phyloP scores from a whole-genome alignment of 2,113 vertebrate species.

The Lasiurus borealis region DNA sequence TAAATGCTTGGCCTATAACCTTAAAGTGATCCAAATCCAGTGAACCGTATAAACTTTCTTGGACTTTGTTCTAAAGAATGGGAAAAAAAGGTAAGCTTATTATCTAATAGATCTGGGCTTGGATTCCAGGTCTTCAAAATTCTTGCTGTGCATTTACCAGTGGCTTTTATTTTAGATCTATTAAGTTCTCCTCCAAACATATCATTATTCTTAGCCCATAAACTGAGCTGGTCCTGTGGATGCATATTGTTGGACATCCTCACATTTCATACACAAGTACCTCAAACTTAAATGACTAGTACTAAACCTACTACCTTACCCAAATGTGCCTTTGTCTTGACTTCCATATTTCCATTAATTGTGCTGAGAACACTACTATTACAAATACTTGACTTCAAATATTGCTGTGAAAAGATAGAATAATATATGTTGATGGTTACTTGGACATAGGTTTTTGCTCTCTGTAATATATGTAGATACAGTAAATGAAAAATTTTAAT shows the following conservation, averaged over 20 bases:
- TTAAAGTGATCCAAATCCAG: background rate
- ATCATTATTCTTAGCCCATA: background rate
- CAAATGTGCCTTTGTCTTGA: background rate
- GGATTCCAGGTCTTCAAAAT: conserved; percentile 7
- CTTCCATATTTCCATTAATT: background rate
- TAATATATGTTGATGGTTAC: background rate
- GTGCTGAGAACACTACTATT: background rate
- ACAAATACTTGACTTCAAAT: background rate
- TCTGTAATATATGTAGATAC: background rate
- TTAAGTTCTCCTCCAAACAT: background rate
- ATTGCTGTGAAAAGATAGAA: background rate
- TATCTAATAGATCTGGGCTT: background rate
- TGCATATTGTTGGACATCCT: background rate
- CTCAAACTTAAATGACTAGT: background rate
- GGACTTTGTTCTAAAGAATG: background rate
- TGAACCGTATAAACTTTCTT: background rate
- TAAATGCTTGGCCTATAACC: background rate
- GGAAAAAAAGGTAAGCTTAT: background rate
- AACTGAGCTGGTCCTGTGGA: background rate
- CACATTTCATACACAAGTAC: background rate
- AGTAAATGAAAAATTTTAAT: conserved; percentile 2
- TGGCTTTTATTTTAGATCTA: background rate
- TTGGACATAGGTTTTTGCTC: background rate
- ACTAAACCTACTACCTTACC: background rate
- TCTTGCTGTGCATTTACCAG: background rate